Base-by-base conservation (phyloP, 1,140 invertebrate species). In the Drosophila sucinea region DNA sequence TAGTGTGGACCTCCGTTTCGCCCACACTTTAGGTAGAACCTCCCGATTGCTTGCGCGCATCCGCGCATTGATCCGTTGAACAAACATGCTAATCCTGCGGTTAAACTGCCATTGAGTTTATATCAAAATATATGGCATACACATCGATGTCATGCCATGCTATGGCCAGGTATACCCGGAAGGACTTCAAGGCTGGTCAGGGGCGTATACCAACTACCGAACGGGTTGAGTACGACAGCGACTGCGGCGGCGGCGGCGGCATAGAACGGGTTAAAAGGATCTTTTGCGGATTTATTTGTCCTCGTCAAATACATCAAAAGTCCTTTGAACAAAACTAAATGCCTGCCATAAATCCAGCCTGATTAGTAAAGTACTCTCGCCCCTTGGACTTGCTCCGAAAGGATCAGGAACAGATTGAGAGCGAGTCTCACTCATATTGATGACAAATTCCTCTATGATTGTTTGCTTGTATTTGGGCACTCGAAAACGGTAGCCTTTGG, bases 51-150 rank as follows among this genome's bases (percentile, higher is more conserved):
- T 90, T 90, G 85, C 81, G 79, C 71, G 78, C 67, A 60, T 41
- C 60, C 64, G 85, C 78, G 75, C 44, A 51, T 70, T 89, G 85
- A 90, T 90, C 85, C 81, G 78, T 70, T 84, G 74, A 60, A 80
- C 85, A 90, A 90, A 90, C 86, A 90, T 74, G 86, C 86, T 90
- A 90, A 90, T 90, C 87, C 86, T 90, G 86, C 81, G 86, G 86
- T 90, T 90, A 90, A 90, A 90, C 86, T 90, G 81, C 86, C 86
- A 90, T 90, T 90, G 86, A 90, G 86, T 89, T 55, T 61, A 89
- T 89, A 51, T 51, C 44, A 51, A 81, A 89, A 89, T 90, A 89
- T 89, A 89, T 65, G 73, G 68, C 73, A 66, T 55, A 25, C 44
- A 47, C 23, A 3, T 27, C 23, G 7, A 25, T 47, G 7, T 7